phyloP scores from a whole-genome alignment of 2,888 invertebrate genomes.

The Thymelicus sylvestris region DNA sequence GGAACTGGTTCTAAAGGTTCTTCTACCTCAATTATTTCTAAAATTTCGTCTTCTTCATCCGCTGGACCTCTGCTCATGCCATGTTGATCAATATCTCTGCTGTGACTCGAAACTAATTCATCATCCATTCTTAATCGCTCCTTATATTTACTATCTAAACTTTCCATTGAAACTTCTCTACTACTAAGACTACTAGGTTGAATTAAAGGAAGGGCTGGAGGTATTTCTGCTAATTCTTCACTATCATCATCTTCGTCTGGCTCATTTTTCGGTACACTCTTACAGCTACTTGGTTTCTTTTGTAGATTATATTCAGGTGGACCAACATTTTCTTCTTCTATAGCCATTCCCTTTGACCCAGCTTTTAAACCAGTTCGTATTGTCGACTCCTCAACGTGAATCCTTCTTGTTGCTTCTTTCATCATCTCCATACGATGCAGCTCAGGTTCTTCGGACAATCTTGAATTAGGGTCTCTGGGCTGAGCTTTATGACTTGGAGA shows the following conservation, averaged over 20 bases:
- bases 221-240: conserved; percentile 91
- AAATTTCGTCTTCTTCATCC: conserved; percentile 87
- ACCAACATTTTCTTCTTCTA: conserved; percentile 78
- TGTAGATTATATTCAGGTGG: conserved; percentile 64
- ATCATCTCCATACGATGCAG: conserved; percentile 75
- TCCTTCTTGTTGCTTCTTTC: conserved; percentile 82
- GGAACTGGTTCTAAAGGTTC: conserved; percentile 93
- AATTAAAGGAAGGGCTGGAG: conserved; percentile 92
- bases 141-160: conserved; percentile 90
- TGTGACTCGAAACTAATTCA: conserved; percentile 82
- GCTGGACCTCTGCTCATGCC: conserved; percentile 77
- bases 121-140: conserved; percentile 88
- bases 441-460: conserved; percentile 62
- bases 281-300: conserved; percentile 58
- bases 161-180: conserved; percentile 93
- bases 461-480: conserved; percentile 57
- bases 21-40: conserved; percentile 92
- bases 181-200: conserved; percentile 90
- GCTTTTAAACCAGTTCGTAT: conserved; percentile 86
- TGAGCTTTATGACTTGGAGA: conserved; percentile 76
- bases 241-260: conserved; percentile 90
- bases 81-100: conserved; percentile 79
- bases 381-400: conserved; percentile 85
- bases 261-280: conserved; percentile 73
- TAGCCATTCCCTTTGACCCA: conserved; percentile 75